These are phyloP conservation scores for Acanthacorydalis orientalis DNA, from an alignment of 2,888 invertebrate species.

Conservation along the genomic window DNA sequence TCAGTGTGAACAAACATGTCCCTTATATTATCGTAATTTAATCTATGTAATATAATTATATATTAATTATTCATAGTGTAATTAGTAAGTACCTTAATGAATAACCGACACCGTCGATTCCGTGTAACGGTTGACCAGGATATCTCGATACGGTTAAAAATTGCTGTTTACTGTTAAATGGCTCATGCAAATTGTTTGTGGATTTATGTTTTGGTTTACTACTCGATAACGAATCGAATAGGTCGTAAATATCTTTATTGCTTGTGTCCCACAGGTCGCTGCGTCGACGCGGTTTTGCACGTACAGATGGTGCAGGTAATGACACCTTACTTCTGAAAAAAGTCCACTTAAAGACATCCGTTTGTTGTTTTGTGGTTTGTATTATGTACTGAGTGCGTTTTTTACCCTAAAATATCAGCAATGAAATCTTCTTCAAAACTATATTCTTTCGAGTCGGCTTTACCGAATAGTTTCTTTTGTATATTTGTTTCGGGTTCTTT, in stretches of 20 bases:
- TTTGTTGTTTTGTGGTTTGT: not conserved
- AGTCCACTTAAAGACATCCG: no score
- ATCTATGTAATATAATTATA: no score
- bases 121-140: no score
- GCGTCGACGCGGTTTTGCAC: not conserved
- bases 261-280: not conserved
- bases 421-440: not conserved
- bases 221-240: not conserved
- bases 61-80: no score
- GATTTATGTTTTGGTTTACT: not conserved
- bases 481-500: not conserved
- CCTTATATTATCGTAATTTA: no score
- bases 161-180: not conserved
- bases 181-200: not conserved
- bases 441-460: not conserved
- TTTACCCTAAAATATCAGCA: not conserved
- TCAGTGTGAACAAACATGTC: no score
- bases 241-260: not conserved
- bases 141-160: not conserved
- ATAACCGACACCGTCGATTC: no score
- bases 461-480: not conserved
- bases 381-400: not conserved
- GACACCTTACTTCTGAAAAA: not conserved
- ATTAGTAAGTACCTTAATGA: no score
- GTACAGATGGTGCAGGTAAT: not conserved